Evolutionary conservation across 2,797 vertebrate species (phyloP).

Genomic region (Chromobotia macracanthus): DNA sequence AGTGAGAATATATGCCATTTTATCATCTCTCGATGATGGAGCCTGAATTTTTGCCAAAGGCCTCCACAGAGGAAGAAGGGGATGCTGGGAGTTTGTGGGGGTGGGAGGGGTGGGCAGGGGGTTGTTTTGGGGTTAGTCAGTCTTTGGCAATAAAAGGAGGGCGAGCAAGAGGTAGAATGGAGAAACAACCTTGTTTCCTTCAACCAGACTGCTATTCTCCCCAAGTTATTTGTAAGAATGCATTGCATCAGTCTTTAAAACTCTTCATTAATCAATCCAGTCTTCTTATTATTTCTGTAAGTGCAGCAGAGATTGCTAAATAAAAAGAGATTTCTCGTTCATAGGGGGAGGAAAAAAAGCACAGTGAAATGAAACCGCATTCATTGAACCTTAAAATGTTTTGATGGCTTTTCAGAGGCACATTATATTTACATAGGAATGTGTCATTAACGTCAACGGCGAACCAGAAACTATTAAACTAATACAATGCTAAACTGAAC

Average conservation of each 20-base stretch:
- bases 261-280: slow-evolving; percentile 84
- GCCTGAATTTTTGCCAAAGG: slow-evolving; percentile 77
- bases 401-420: slow-evolving; percentile 90
- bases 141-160: slow-evolving; percentile 55
- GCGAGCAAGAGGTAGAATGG: slow-evolving; percentile 26
- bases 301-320: slow-evolving; percentile 82
- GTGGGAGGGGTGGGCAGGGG: slow-evolving; percentile 18
- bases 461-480: slow-evolving; percentile 96
- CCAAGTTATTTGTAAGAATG: slow-evolving; percentile 78
- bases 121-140: slow-evolving; percentile 55
- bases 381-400: slow-evolving; percentile 97
- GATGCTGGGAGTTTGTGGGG: slow-evolving; percentile 44
- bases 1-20: slow-evolving; percentile 77
- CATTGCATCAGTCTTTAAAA: slow-evolving; percentile 83
- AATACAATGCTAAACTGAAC: slow-evolving; percentile 97
- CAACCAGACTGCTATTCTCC: slow-evolving; percentile 65
- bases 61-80: slow-evolving; percentile 69
- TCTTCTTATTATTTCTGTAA: slow-evolving; percentile 82
- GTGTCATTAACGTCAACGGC: slow-evolving; percentile 96
- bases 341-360: slow-evolving; percentile 67
- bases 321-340: slow-evolving; percentile 85
- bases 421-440: slow-evolving; percentile 95
- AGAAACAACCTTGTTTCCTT: slow-evolving; percentile 47
- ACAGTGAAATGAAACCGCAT: slow-evolving; percentile 85
- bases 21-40: slow-evolving; percentile 77